Evolutionary conservation across 2,888 invertebrate genomes (phyloP).

Genomic region (Sphaerophoria rueppellii): DNA sequence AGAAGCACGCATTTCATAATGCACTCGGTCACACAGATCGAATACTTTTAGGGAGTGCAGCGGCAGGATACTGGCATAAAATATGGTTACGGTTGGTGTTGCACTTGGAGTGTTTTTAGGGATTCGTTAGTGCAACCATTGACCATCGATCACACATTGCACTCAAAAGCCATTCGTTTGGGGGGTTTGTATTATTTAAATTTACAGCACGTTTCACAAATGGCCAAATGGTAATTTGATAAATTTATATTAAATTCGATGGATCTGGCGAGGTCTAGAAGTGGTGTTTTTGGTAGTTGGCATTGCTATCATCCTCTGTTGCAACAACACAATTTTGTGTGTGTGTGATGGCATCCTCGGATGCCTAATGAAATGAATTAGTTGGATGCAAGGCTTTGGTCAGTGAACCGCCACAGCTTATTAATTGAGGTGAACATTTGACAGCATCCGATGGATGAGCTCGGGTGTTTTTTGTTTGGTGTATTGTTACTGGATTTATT

Average conservation of each 20-base stretch:
- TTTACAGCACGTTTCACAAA: slow-evolving; percentile 75
- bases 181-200: slow-evolving; percentile 74
- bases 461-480: not conserved
- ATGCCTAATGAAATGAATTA: slow-evolving; percentile 73
- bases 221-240: slow-evolving; percentile 74
- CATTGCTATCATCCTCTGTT: slow-evolving; percentile 22
- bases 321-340: slow-evolving; percentile 45
- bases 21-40: slow-evolving; percentile 65
- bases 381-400: slow-evolving; percentile 69
- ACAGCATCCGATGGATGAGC: slow-evolving; percentile 62
- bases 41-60: slow-evolving; percentile 32
- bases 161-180: slow-evolving; percentile 38
- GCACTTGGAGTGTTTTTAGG: slow-evolving; percentile 48
- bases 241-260: slow-evolving; percentile 74
- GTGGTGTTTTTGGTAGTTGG: slow-evolving; percentile 43
- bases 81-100: slow-evolving; percentile 12
- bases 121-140: slow-evolving; percentile 29
- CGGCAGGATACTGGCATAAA: not conserved
- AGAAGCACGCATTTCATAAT: slow-evolving; percentile 74
- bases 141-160: slow-evolving; percentile 63
- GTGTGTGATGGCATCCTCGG: slow-evolving; percentile 33
- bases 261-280: slow-evolving; percentile 44
- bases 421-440: slow-evolving; percentile 72
- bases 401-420: slow-evolving; percentile 72
- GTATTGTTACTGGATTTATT: slow-evolving; percentile 29